Evolutionary conservation across 2,797 vertebrate genomes (phyloP), one percentile per base, ranked within the genome.

Genomic region (Lycodopsis pacificus): DNA sequence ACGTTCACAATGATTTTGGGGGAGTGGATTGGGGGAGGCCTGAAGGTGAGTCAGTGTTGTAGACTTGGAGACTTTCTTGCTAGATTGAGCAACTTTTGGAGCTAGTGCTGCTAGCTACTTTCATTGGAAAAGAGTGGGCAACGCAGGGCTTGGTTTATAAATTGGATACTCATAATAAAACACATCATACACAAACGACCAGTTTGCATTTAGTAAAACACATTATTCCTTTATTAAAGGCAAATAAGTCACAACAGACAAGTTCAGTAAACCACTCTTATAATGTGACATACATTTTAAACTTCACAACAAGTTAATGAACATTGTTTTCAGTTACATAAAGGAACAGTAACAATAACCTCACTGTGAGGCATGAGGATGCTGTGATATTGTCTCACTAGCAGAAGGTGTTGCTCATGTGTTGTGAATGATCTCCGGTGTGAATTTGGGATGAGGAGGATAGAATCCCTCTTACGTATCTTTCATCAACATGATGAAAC

Each of bases 401-500:
- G 48, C 12, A 22, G 34, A 27, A 53, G 12, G 9, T 65, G 63
- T 7, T 73, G 32, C 48, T 15, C 25, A 14, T 56, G 38, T 38
- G 20, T 19, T 40, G 9, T 64, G 4, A 65, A 44, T 9, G 8
- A 59, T 70, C 2, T 64, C 25, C 32, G 32, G 7, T 49, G 42
- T 62, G 30, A 30, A 42, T 22, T 38, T 40, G 8, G n/a, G 8
- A 59, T 48, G 15, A 17, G 32, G 15, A 64, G 7, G 22, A 54
- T 13, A 58, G 15, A 81, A 56, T 49, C 20, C 3, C 44, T 42
- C 5, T 49, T 64, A 76, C 49, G 1, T 49, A 74, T 72, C 22
- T 68, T 56, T 30, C 72, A 81, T 77, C 74, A 80, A 74, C 34
- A 13, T 71, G 66, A 74, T 77, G 62, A 71, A 56, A 73, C 46